A percentile compares a stretch with the other conserved stretches of the same genome.
phyloP scores from a whole-genome alignment of 2,888 invertebrate genomes.

The Melanargia galathea region DNA sequence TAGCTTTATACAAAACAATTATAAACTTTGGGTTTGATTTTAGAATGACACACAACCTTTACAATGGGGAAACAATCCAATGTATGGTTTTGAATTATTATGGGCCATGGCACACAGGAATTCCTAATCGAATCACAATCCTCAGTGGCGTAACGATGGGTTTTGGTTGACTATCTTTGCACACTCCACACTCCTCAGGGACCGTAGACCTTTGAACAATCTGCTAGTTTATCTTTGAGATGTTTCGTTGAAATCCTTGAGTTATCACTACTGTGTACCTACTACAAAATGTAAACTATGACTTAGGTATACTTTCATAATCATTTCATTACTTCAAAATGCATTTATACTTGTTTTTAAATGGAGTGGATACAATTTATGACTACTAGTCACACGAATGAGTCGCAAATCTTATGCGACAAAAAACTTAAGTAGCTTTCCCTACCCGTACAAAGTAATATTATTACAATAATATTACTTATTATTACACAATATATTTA shows the following conservation, averaged over 20 bases:
- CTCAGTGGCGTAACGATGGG: conserved; percentile 63
- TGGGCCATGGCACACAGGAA: conserved; percentile 69
- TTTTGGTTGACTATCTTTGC: conserved; percentile 46
- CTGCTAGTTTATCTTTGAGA: conserved; percentile 50
- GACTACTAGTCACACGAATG: too few relatives aligned
- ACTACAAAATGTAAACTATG: background rate
- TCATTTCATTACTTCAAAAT: background rate
- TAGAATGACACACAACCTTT: conserved; percentile 16
- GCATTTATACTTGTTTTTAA: too few relatives aligned
- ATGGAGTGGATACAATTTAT: too few relatives aligned
- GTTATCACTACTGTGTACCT: background rate
- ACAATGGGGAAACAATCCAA: conserved; percentile 30
- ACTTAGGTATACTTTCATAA: too few relatives aligned
- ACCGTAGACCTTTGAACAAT: conserved; percentile 51
- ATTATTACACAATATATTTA: too few relatives aligned
- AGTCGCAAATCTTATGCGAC: too few relatives aligned
- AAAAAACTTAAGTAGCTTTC: too few relatives aligned
- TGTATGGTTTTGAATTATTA: conserved; percentile 55
- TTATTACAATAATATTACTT: too few relatives aligned
- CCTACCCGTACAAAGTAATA: too few relatives aligned
- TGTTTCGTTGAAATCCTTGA: conserved; percentile 45
- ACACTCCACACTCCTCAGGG: conserved; percentile 46
- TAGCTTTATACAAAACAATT: background rate
- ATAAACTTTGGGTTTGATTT: conserved; percentile 1
- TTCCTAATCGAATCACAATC: conserved; percentile 77